Conservation (phyloP, 2,888 invertebrate genomes). For the Acleris literana region DNA sequence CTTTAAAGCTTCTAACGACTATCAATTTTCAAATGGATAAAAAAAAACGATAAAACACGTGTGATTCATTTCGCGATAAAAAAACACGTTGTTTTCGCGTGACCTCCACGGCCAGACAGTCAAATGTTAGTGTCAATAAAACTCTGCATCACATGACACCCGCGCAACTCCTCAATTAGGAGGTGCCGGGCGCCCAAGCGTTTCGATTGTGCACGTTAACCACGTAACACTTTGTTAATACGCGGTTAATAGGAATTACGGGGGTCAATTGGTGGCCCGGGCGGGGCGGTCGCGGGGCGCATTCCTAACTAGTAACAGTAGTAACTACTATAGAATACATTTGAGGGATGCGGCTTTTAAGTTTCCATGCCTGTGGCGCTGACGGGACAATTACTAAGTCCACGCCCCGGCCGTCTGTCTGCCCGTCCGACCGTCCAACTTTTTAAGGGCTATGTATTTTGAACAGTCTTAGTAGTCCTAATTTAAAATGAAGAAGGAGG, state of each 20-base stretch:
- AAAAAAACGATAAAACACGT: not conserved
- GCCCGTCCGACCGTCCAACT: no score
- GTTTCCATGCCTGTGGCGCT: no score
- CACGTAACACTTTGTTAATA: conserved; percentile 14
- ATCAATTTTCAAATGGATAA: no score
- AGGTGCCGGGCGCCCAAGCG: conserved; percentile 11
- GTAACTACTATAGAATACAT: no score
- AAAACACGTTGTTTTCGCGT: conserved; percentile 15
- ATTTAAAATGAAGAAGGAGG: no score
- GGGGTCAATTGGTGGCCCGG: conserved; percentile 36
- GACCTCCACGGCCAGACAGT: conserved; percentile 15
- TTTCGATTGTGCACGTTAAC: conserved; percentile 9
- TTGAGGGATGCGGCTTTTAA: no score
- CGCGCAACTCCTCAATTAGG: not conserved
- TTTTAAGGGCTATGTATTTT: no score
- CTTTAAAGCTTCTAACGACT: no score
- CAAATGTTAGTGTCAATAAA: conserved; percentile 23
- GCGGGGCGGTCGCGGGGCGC: conserved; percentile 7
- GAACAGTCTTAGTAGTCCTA: no score
- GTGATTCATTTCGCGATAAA: conserved; percentile 3
- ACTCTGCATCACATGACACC: conserved; percentile 8
- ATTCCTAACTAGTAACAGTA: no score
- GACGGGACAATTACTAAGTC: no score
- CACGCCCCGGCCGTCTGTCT: no score
- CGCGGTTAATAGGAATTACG: conserved; percentile 35